These are phyloP conservation scores for Anagrus nilaparvatae DNA, from an alignment of 1,140 invertebrate species.

Conservation along the genomic window DNA sequence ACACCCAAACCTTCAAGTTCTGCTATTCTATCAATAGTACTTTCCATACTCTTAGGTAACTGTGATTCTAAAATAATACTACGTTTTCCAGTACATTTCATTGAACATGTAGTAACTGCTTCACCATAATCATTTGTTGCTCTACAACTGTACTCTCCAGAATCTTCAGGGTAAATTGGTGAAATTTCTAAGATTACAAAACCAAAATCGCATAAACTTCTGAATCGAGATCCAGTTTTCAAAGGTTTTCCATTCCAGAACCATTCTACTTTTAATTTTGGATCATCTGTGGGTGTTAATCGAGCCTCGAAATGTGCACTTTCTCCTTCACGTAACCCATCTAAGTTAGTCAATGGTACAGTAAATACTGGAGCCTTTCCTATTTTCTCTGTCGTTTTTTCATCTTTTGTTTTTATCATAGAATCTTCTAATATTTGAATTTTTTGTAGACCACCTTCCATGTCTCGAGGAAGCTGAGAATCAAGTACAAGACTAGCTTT, in stretches of 20 bases:
- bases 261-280: slow-evolving; percentile 89
- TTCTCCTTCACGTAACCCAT: slow-evolving; percentile 78
- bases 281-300: slow-evolving; percentile 86
- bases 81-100: slow-evolving; percentile 84
- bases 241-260: slow-evolving; percentile 88
- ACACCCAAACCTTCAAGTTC: slow-evolving; percentile 79
- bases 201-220: slow-evolving; percentile 91
- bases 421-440: slow-evolving; percentile 87
- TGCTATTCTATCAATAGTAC: slow-evolving; percentile 86
- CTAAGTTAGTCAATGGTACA: slow-evolving; percentile 77
- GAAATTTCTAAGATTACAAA: slow-evolving; percentile 91
- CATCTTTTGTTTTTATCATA: slow-evolving; percentile 59
- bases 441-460: slow-evolving; percentile 86
- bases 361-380: slow-evolving; percentile 85
- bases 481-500: slow-evolving; percentile 89
- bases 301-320: slow-evolving; percentile 91
- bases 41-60: slow-evolving; percentile 84
- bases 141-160: slow-evolving; percentile 85
- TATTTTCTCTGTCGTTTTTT: slow-evolving; percentile 56
- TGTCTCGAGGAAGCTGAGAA: slow-evolving; percentile 86
- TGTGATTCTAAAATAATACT: slow-evolving; percentile 88
- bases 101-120: slow-evolving; percentile 82
- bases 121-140: slow-evolving; percentile 85
- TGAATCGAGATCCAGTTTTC: slow-evolving; percentile 79
- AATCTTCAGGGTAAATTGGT: slow-evolving; percentile 89